Conservation (phyloP, 1,140 invertebrate species). For the Saccostrea echinata region DNA sequence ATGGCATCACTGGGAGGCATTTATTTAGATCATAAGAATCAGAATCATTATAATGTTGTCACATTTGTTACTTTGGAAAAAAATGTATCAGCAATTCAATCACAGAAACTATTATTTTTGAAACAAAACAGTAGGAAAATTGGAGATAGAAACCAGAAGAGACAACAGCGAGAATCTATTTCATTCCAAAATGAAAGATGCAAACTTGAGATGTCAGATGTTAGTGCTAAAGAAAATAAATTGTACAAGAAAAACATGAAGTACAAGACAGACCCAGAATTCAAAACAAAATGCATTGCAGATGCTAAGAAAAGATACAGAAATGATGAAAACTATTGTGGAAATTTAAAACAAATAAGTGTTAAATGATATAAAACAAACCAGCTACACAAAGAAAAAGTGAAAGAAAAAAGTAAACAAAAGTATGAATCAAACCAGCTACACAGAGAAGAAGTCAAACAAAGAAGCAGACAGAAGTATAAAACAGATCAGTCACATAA, state of each 20-base stretch:
- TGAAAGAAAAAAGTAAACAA: no score
- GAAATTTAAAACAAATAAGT: not conserved
- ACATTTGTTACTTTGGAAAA: not conserved
- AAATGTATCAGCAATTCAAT: not conserved
- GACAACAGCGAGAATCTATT: not conserved
- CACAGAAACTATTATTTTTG: not conserved
- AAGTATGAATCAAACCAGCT: no score
- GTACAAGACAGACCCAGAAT: no score
- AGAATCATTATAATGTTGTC: not conserved
- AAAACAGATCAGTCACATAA: not conserved
- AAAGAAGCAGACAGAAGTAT: not conserved
- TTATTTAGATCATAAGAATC: not conserved
- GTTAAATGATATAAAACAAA: not conserved
- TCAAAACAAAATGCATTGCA: no score
- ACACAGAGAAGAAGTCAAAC: no score
- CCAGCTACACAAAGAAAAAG: not conserved
- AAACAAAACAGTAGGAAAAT: not conserved
- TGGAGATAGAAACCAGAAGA: not conserved
- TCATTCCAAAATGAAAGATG: not conserved
- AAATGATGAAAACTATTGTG: no score
- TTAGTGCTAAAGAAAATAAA: constrained; percentile 8
- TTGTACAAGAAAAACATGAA: no score
- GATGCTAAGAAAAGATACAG: no score
- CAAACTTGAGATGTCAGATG: not conserved
- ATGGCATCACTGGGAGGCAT: not conserved